Conservation (phyloP, 2,113 vertebrate genomes). For the Pachyramphus minor region DNA sequence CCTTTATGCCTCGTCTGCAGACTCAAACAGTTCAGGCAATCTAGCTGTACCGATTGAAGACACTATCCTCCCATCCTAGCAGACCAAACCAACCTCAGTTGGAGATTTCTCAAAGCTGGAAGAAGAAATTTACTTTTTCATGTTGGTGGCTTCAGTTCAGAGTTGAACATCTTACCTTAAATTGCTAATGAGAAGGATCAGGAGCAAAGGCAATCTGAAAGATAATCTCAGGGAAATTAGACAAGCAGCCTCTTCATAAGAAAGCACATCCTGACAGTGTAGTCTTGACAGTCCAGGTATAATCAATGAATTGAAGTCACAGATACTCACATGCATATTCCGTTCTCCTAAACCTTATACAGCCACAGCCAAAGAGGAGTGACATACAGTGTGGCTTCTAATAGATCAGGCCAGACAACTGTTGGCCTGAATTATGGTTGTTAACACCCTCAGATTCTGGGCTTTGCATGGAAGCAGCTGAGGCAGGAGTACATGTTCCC, state of each 20-base stretch:
- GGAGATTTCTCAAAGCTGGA: background rate
- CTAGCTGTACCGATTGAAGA: background rate
- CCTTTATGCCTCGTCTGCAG: background rate
- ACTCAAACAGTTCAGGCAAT: background rate
- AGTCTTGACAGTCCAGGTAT: background rate
- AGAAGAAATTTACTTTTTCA: background rate
- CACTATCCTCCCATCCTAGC: background rate
- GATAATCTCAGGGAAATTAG: background rate
- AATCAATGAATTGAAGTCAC: background rate
- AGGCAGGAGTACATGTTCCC: background rate
- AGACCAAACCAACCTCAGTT: background rate
- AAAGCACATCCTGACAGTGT: background rate
- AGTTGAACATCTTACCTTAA: background rate
- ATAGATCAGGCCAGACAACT: background rate
- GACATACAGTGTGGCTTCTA: background rate
- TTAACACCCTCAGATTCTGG: background rate
- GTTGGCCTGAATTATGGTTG: background rate
- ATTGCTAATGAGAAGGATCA: background rate
- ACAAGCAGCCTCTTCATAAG: background rate
- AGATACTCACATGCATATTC: background rate
- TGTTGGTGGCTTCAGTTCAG: background rate
- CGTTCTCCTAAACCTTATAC: background rate
- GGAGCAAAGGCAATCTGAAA: background rate
- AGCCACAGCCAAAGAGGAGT: background rate
- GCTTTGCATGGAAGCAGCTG: background rate